These are phyloP conservation scores for Orycteropus afer DNA, from an alignment of 2,113 vertebrate genomes.

Conservation along the genomic window DNA sequence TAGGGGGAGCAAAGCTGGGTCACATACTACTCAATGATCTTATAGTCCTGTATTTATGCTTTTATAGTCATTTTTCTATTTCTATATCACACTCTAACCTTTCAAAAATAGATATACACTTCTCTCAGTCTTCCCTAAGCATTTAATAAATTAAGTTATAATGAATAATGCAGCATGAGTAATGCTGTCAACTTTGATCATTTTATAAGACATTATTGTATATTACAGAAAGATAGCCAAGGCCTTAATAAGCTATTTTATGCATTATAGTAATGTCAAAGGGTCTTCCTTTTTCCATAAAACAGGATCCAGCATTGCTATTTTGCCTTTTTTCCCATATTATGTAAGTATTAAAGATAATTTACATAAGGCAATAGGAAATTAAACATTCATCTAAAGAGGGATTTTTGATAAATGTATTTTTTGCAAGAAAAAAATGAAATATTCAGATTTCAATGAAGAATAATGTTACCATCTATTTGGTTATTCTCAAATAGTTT, in stretches of 20 bases:
- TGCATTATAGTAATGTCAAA: background rate
- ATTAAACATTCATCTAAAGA: background rate
- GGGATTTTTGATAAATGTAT: background rate
- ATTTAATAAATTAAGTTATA: background rate
- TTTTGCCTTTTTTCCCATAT: background rate
- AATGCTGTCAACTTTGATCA: background rate
- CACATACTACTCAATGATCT: background rate
- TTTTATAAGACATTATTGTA: background rate
- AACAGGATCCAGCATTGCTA: background rate
- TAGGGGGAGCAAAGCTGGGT: background rate
- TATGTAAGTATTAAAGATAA: background rate
- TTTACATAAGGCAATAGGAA: background rate
- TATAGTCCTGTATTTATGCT: background rate
- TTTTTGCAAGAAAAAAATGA: background rate
- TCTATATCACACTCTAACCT: background rate
- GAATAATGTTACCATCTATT: conserved; percentile 1
- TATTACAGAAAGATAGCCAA: background rate
- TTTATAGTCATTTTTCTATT: background rate
- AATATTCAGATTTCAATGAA: background rate
- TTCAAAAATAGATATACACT: background rate
- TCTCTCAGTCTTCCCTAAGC: background rate
- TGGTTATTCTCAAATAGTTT: background rate
- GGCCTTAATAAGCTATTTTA: background rate
- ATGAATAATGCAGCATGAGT: background rate
- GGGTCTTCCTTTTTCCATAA: background rate